Evolutionary conservation across 2,888 invertebrate species (phyloP), one percentile per base, ranked within the genome.

Genomic region (Temnothorax unifasciatus): DNA sequence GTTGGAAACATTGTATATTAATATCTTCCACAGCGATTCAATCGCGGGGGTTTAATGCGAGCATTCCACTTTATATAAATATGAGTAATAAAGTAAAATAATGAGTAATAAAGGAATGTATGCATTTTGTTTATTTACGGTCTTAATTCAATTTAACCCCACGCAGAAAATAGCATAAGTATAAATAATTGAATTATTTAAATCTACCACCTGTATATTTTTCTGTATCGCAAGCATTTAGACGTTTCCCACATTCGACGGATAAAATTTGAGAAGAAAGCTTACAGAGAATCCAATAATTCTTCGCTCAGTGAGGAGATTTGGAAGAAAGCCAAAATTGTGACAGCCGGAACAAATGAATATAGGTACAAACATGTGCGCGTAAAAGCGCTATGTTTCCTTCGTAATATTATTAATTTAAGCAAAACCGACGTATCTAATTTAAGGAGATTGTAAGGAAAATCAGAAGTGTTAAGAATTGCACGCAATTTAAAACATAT

Each of bases 261-360:
- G n/a, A n/a, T 0, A 59, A 77, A 25, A 69, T 34, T 3, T 44
- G 44, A 71, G 73, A 44, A 57, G 29, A 71, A 71, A 44, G 3
- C 21, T 54, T 11, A 41, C 18, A n/a, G 25, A 44, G 9, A 44
- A 44, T 25, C 34, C n/a, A 29, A 77, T 57, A 71, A 77, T 69
- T 71, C 44, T 54, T 54, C 29, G n/a, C 25, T n/a, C 41, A 13
- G 3, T 44, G 73, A 71, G 52, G 21, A 77, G 15, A 71, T 77
- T 77, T 77, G 54, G 44, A 71, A 21, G 29, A 6, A 13, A 34
- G 34, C 54, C 44, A 44, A 73, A 25, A 73, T 73, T 73, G 21
- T 73, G 73, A 73, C 74, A 73, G 21, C 29, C 76, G 18, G 68
- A 68, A 77, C 76, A 77, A 54, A 68, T 52, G 41, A 68, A 38